These are phyloP conservation scores for Cataglyphis cursor DNA, from an alignment of 2,888 invertebrate genomes.

Conservation along the genomic window DNA sequence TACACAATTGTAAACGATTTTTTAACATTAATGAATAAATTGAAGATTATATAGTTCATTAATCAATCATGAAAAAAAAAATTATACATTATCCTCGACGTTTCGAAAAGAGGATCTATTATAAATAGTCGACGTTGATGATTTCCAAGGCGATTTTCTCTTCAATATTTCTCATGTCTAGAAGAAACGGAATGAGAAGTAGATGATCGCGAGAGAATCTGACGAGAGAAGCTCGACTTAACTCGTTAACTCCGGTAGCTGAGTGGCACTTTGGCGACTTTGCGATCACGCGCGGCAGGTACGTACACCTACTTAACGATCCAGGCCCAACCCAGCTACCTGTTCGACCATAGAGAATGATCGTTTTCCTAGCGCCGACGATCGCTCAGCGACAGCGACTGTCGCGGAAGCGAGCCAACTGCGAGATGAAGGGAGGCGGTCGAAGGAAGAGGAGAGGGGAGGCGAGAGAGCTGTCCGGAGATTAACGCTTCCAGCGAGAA, in stretches of 20 bases:
- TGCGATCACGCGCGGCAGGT: constrained; percentile 73
- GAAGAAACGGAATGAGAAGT: constrained; percentile 25
- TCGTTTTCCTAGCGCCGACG: constrained; percentile 76
- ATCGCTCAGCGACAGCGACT: constrained; percentile 70
- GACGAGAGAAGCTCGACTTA: constrained; percentile 54
- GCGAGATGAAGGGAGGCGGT: constrained; percentile 46
- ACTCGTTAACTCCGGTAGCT: constrained; percentile 78
- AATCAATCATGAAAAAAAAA: constrained; percentile 18
- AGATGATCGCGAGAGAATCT: constrained; percentile 55
- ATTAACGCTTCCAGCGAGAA: constrained; percentile 45
- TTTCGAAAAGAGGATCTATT: constrained; percentile 42
- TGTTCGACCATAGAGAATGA: constrained; percentile 79
- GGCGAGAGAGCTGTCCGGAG: constrained; percentile 21
- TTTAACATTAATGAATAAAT: constrained; percentile 7
- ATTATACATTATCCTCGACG: not conserved
- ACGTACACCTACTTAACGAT: constrained; percentile 78
- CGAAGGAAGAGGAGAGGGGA: constrained; percentile 38
- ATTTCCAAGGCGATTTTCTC: constrained; percentile 6
- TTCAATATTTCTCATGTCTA: not conserved
- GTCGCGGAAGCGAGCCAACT: constrained; percentile 69
- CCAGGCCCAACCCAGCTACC: constrained; percentile 75
- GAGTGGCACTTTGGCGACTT: constrained; percentile 75
- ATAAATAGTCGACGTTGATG: constrained; percentile 24
- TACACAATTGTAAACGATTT: not conserved
- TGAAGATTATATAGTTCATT: not conserved